These are phyloP conservation scores for Chaetodon trifasciatus DNA, from an alignment of 2,797 vertebrate species.

Conservation along the genomic window DNA sequence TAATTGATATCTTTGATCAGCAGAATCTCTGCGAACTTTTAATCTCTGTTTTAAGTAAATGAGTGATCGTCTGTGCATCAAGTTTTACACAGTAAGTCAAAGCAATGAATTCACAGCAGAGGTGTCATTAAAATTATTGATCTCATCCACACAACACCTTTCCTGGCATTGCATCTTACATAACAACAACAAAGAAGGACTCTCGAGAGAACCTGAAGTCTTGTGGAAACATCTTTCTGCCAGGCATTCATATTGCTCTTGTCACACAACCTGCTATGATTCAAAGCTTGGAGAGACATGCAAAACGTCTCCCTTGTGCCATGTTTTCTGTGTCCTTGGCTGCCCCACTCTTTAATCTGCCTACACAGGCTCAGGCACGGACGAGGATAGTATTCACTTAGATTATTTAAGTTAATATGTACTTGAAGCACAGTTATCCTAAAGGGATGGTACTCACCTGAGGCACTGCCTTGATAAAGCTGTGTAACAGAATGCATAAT, in stretches of 20 bases:
- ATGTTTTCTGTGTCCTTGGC: slow-evolving; percentile 53
- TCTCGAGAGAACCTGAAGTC: slow-evolving; percentile 23
- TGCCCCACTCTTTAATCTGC: slow-evolving; percentile 12
- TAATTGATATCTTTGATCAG: slow-evolving; percentile 61
- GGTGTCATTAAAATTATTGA: slow-evolving; percentile 41
- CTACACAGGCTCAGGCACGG: slow-evolving; percentile 22
- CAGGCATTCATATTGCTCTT: slow-evolving; percentile 42
- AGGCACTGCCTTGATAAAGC: slow-evolving; percentile 33
- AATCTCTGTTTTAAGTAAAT: slow-evolving; percentile 21
- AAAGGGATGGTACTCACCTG: slow-evolving; percentile 28
- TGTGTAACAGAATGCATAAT: slow-evolving; percentile 19
- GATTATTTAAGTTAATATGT: slow-evolving; percentile 46
- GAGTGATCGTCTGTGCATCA: not conserved
- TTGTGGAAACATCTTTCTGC: slow-evolving; percentile 31
- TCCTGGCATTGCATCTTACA: slow-evolving; percentile 11
- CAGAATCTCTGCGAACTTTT: slow-evolving; percentile 63
- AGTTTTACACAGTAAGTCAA: not conserved
- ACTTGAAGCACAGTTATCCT: slow-evolving; percentile 32
- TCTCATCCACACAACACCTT: slow-evolving; percentile 7
- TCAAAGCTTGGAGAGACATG: slow-evolving; percentile 53
- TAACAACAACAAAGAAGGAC: slow-evolving; percentile 33
- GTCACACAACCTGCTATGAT: slow-evolving; percentile 33
- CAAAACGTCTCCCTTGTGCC: slow-evolving; percentile 41
- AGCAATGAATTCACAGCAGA: slow-evolving; percentile 21
- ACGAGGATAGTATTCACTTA: slow-evolving; percentile 17